These are phyloP conservation scores for Daubentonia madagascariensis DNA, from an alignment of 2,113 vertebrate species.

Conservation along the genomic window DNA sequence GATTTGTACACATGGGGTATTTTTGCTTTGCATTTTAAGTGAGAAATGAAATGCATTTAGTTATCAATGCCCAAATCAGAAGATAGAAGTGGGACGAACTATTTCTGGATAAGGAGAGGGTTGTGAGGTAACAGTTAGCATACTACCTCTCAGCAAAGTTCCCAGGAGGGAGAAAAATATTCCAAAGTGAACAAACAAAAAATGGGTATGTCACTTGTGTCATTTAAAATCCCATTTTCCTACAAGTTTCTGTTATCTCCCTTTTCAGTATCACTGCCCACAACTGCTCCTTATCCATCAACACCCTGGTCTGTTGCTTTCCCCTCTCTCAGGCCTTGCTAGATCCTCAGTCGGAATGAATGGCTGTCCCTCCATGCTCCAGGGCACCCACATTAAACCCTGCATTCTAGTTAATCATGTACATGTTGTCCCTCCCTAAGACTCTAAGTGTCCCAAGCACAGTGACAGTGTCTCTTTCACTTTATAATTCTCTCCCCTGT, in stretches of 20 bases:
- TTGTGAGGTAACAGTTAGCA: background rate
- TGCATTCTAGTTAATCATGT: fast-evolving
- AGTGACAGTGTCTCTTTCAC: background rate
- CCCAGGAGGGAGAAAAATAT: background rate
- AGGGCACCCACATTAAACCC: fast-evolving
- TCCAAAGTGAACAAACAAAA: background rate
- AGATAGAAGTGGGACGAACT: background rate
- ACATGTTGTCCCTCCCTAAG: background rate
- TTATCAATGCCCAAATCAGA: background rate
- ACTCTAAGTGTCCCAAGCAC: background rate
- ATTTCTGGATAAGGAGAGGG: background rate
- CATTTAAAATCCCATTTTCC: background rate
- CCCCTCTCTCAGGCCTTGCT: background rate
- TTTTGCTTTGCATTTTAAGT: background rate
- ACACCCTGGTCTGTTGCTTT: background rate
- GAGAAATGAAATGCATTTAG: background rate
- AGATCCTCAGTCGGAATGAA: no score
- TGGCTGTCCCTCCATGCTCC: background rate
- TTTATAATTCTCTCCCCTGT: background rate
- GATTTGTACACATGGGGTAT: background rate
- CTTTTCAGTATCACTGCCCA: background rate
- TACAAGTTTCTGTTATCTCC: background rate
- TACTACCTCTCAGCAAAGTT: background rate
- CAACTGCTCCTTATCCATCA: background rate
- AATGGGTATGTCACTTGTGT: background rate